Conservation (phyloP, 2,888 invertebrate genomes). For the Eupithecia exiguata region DNA sequence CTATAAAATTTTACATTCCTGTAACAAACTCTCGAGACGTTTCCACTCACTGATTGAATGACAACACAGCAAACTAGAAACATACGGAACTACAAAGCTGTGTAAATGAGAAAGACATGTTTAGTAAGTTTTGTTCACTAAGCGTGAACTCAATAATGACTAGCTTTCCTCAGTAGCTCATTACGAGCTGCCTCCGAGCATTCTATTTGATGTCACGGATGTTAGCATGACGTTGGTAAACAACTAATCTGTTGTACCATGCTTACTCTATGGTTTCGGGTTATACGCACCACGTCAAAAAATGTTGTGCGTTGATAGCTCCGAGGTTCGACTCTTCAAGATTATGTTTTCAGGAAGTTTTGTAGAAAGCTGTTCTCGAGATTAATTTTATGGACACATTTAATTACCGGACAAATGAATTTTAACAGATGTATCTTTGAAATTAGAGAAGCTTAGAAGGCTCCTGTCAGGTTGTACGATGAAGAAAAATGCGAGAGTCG, state of each 20-base stretch:
- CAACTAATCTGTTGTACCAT: conserved; percentile 20
- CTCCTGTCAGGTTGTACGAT: conserved; percentile 61
- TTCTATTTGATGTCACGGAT: conserved; percentile 27
- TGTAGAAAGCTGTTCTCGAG: not conserved
- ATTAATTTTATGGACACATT: not conserved
- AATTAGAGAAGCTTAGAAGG: conserved; percentile 51
- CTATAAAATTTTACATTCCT: not conserved
- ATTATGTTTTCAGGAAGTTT: not conserved
- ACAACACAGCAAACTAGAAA: conserved; percentile 10
- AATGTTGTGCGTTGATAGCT: not conserved
- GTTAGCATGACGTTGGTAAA: conserved; percentile 26
- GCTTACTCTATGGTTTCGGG: conserved; percentile 1
- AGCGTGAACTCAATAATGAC: conserved; percentile 35
- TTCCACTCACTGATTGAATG: conserved; percentile 5
- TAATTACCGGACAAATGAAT: not conserved
- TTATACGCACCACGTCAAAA: not conserved
- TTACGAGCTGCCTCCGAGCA: conserved; percentile 30
- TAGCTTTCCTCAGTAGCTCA: conserved; percentile 30
- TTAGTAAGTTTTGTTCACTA: conserved; percentile 26
- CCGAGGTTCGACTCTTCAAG: not conserved
- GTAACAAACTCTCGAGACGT: not conserved
- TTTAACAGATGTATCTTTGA: not conserved
- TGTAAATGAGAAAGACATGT: conserved; percentile 26
- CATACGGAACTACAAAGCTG: conserved; percentile 12
- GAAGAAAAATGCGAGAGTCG: conserved; percentile 75